Evolutionary conservation across 2,888 invertebrate species (phyloP).

Genomic region (Slavum lentiscoides): DNA sequence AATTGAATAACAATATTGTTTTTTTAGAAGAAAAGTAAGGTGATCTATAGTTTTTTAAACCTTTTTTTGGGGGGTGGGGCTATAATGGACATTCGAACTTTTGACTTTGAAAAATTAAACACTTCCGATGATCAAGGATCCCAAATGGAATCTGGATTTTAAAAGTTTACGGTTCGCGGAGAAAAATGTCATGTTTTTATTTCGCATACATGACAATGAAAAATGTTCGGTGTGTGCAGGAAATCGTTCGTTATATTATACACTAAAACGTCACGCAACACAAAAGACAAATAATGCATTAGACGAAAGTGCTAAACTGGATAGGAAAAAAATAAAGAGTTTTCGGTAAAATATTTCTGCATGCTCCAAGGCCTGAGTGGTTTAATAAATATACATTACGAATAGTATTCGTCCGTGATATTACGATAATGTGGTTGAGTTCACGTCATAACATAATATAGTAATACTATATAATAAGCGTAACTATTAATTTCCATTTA

Average conservation of each 20-base stretch:
- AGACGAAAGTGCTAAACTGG: neutral
- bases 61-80: neutral
- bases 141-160: constrained; percentile 9
- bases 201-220: constrained; percentile 15
- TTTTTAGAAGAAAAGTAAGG: no score
- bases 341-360: no score
- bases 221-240: neutral
- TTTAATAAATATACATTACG: no score
- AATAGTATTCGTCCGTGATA: no score
- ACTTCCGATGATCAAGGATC: constrained; percentile 18
- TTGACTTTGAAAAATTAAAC: constrained; percentile 30
- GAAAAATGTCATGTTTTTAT: constrained; percentile 25
- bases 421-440: no score
- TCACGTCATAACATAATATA: no score
- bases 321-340: neutral
- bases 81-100: neutral
- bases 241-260: neutral
- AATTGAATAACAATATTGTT: no score
- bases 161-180: constrained; percentile 11
- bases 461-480: no score
- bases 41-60: no score
- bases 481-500: no score
- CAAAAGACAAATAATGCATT: constrained; percentile 3
- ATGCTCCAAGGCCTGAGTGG: no score
- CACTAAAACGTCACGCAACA: constrained; percentile 6